Evolutionary conservation across 2,888 invertebrate species (phyloP), one percentile per base, ranked within the genome.

Genomic region (Eristalis intricaria): DNA sequence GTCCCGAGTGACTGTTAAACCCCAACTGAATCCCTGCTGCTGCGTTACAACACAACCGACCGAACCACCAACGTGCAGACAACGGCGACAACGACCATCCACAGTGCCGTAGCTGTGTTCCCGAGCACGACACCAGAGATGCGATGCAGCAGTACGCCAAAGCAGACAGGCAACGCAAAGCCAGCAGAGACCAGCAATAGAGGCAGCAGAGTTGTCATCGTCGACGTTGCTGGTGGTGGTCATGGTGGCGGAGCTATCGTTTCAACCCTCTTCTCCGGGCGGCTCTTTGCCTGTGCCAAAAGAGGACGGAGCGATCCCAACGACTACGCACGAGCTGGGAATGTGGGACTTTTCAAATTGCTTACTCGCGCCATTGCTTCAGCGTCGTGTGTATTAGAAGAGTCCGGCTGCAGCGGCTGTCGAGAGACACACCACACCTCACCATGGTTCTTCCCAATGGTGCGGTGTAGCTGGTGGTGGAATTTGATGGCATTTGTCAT

Each of bases 1-100:
- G 93, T 93, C 93, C 93, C 93, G 93, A 92, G 93, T 93, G 93
- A 91, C 93, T 93, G 93, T 92, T 92, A 93, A 93, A 93, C 93
- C 93, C 93, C 93, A 93, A 93, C 93, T 93, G 93, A 93, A 92
- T 93, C 93, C 93, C 92, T 90, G 90, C 90, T 91, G 91, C 90
- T 91, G 90, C 83, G 89, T 87, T 88, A 89, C 88, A 87, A 87
- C 84, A 83, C 79, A 75, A 85, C 78, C 79, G 89, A 83, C 87
- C 84, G 79, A 89, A 87, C 88, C 82, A 74, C 81, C 89, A 86
- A 78, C 81, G 73, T 73, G 81, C 76, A 80, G 76, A 82, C 89
- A 87, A 78, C 78, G 80, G 89, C 88, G 81, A 89, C 86, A 79
- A 78, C 85, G 79, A 76, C 73, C 74, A 56, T 81, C 71, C 56